Conservation (phyloP, 2,797 vertebrate genomes). For the Halcyon smyrnensis region DNA sequence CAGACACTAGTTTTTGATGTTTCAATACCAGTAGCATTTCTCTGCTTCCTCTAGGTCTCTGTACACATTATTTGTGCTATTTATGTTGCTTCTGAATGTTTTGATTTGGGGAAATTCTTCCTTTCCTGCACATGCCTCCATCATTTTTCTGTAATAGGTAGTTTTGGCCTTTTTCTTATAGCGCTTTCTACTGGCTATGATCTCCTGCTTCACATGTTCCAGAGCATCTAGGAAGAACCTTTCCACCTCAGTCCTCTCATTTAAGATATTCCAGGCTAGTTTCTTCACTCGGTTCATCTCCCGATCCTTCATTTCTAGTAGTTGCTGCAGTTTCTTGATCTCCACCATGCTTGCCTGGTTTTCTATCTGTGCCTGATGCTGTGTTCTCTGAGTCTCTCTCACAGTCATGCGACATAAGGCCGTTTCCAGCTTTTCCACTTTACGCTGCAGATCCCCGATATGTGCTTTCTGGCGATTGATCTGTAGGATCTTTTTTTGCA, state of each 20-base stretch:
- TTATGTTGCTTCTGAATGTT: constrained; percentile 82
- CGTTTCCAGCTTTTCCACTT: constrained; percentile 79
- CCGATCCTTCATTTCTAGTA: constrained; percentile 82
- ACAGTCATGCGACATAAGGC: constrained; percentile 72
- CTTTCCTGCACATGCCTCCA: constrained; percentile 79
- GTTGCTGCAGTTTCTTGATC: constrained; percentile 82
- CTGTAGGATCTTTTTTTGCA: constrained; percentile 82
- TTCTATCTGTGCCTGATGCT: constrained; percentile 48
- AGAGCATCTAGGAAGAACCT: constrained; percentile 87
- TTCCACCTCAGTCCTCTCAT: constrained; percentile 86
- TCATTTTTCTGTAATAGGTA: constrained; percentile 81
- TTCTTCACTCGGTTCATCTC: constrained; percentile 85
- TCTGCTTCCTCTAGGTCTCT: constrained; percentile 82
- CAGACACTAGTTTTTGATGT: not conserved
- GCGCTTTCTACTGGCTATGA: constrained; percentile 76
- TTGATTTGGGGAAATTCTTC: constrained; percentile 84
- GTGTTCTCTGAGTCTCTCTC: constrained; percentile 54
- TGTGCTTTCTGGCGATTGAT: constrained; percentile 79
- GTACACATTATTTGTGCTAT: constrained; percentile 87
- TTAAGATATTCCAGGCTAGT: constrained; percentile 80
- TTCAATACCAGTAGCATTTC: constrained; percentile 77
- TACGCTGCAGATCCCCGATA: constrained; percentile 75
- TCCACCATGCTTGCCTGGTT: constrained; percentile 76
- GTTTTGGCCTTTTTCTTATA: constrained; percentile 82
- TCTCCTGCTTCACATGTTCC: constrained; percentile 85